Conservation (phyloP, 2,797 vertebrate genomes). For the Sebastes minor region DNA sequence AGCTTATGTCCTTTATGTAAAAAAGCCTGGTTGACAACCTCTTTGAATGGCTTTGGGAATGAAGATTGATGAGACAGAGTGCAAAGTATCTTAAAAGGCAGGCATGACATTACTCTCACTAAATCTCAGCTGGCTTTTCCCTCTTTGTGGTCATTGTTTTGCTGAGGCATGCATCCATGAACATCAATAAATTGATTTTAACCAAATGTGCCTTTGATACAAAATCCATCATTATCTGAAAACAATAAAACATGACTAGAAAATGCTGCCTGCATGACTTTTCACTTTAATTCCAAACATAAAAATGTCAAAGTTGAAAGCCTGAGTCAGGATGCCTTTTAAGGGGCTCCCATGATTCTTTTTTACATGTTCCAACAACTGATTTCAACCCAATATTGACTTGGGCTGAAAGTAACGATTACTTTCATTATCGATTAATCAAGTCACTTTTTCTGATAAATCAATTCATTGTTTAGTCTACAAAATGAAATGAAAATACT, state of each 20-base stretch:
- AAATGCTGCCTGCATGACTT: conserved; percentile 13
- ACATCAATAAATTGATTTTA: conserved; percentile 18
- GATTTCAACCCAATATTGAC: not conserved
- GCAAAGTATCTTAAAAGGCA: not conserved
- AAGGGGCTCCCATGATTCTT: not conserved
- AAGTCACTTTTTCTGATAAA: not conserved
- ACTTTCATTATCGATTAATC: not conserved
- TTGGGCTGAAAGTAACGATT: not conserved
- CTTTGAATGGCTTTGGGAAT: not conserved
- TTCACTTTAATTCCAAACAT: conserved; percentile 18
- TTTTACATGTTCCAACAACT: not conserved
- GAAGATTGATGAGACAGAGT: not conserved
- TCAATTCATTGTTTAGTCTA: not conserved
- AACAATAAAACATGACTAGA: conserved; percentile 44
- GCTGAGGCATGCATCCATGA: conserved; percentile 16
- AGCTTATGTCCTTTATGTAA: not conserved
- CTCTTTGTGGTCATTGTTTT: conserved; percentile 5
- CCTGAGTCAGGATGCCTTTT: not conserved
- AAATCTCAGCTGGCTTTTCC: not conserved
- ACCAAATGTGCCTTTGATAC: conserved; percentile 17
- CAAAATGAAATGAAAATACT: not conserved
- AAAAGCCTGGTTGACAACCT: not conserved
- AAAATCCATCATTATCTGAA: conserved; percentile 26
- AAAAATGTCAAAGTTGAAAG: conserved; percentile 39
- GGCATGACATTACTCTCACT: not conserved